Evolutionary conservation across 2,888 invertebrate genomes (phyloP), one percentile per base, ranked within the genome.

Genomic region (Rapana venosa): DNA sequence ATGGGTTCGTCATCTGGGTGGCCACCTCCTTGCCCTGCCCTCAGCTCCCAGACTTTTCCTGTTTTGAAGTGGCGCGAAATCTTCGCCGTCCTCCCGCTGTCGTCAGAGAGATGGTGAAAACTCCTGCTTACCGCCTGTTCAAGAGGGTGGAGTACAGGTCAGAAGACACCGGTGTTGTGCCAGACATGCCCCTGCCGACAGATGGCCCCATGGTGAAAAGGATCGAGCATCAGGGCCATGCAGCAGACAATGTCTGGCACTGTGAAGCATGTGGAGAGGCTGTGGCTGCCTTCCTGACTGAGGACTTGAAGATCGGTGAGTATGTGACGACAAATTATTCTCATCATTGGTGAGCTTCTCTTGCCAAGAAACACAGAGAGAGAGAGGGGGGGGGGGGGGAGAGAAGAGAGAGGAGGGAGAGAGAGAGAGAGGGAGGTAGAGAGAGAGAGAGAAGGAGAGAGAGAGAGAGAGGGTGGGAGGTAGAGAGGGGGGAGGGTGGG

Each of bases 151-250:
- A 11, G 22, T 87, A 66, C 70, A 70, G 70, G 66, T 70, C 87
- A 26, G 35, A 58, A 26, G 87, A 87, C 35, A 26, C 35, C 87
- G 87, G 66, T 66, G 66, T 87, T 30, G 15, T 87, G 87, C 22
- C 87, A 87, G 22, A 70, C n/a, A 22, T 87, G 87, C 87, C 87
- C 36, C 36, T 32, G 4, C 87, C 87, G 0, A 87, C 87, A 70
- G 87, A 87, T 20, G 87, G 87, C 1, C 87, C 87, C 22, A n/a
- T 35, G n/a, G 87, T 87, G 66, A 87, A 70, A 30, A 70, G 66
- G 6, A 70, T 87, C 26, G 70, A 35, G 8, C 87, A 87, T 26
- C 0, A 22, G 0, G 2, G 17, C 2, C 70, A 70, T 36, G 26
- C 35, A 26, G 11, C 2, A 11, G 30, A 0, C 2, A 26, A 36